phyloP scores from a whole-genome alignment of 2,888 invertebrate species.

The Halictus quadricinctus region DNA sequence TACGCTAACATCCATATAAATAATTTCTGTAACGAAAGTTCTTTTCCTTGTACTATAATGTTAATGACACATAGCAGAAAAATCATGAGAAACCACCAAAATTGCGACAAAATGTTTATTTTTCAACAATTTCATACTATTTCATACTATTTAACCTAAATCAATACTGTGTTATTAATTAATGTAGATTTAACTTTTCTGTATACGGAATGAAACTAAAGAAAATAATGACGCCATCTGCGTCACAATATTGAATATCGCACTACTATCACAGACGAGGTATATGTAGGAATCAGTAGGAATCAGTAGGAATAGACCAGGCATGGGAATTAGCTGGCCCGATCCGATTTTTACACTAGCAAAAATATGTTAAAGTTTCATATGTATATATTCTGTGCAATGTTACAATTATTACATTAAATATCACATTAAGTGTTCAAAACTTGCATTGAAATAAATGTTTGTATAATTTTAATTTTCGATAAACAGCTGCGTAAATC shows the following conservation, averaged over 20 bases:
- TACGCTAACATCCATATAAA: neutral
- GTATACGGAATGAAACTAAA: neutral
- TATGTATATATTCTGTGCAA: constrained; percentile 26
- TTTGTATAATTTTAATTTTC: constrained; percentile 31
- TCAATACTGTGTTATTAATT: neutral
- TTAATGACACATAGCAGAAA: neutral
- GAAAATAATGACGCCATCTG: neutral
- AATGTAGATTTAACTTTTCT: neutral
- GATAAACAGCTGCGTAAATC: neutral
- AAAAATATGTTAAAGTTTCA: neutral
- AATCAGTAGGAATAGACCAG: too few species aligned
- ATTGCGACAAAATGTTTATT: neutral
- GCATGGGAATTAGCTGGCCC: too few species aligned
- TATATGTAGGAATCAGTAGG: too few species aligned
- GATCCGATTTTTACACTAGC: neutral
- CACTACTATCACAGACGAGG: too few species aligned
- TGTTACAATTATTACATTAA: constrained; percentile 16
- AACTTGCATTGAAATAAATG: constrained; percentile 45
- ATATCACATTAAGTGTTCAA: constrained; percentile 32
- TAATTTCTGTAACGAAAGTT: neutral
- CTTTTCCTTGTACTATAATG: neutral
- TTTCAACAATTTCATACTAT: neutral
- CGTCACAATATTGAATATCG: too few species aligned
- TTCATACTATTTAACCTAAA: neutral
- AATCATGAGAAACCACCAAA: neutral